Conservation (phyloP, 2,888 invertebrate species). For the Macaria liturata region DNA sequence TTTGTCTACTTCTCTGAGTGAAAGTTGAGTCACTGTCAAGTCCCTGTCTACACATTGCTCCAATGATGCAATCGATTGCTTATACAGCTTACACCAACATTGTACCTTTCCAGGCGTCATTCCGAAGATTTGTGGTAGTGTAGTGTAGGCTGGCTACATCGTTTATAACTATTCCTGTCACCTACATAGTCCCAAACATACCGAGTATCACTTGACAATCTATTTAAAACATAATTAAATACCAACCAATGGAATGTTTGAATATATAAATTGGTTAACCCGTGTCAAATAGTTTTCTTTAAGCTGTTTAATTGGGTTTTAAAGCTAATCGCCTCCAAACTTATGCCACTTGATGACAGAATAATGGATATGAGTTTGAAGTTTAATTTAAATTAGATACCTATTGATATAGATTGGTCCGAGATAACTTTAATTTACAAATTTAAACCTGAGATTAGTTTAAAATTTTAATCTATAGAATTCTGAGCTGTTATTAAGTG, state of each 20-base stretch:
- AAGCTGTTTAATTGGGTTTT: neutral
- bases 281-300: neutral
- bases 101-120: slow-evolving; percentile 51
- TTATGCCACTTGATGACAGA: no score
- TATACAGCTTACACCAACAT: slow-evolving; percentile 67
- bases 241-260: slow-evolving; percentile 3
- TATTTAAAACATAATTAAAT: slow-evolving; percentile 20
- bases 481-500: no score
- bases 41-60: slow-evolving; percentile 5
- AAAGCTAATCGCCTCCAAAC: no score
- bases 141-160: slow-evolving; percentile 32
- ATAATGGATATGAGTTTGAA: no score
- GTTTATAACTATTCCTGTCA: slow-evolving; percentile 29
- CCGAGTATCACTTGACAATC: slow-evolving; percentile 27
- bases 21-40: slow-evolving; percentile 11
- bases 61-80: slow-evolving; percentile 65
- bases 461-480: no score
- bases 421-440: no score
- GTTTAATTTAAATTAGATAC: no score
- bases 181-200: slow-evolving; percentile 30
- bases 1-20: neutral
- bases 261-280: slow-evolving; percentile 4
- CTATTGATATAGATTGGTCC: no score
- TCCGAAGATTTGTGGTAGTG: slow-evolving; percentile 36
- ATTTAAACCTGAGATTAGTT: no score